Evolutionary conservation across 2,797 vertebrate genomes (phyloP), one percentile per base, ranked within the genome.

Genomic region (Sternotherus odoratus): DNA sequence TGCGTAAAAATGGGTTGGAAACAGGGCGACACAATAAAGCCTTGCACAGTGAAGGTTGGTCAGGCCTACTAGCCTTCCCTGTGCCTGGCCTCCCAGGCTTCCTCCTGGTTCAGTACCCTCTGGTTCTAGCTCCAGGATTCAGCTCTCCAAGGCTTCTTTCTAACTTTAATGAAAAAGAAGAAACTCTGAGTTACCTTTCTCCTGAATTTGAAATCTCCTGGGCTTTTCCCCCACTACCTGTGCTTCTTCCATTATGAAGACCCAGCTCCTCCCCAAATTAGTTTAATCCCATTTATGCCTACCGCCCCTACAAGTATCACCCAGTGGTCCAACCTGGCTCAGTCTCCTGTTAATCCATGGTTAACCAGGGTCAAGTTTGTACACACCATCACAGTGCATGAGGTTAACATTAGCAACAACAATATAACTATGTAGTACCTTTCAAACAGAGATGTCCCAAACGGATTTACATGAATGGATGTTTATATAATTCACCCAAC

Each of bases 391-490:
- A 57, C 56, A 63, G 57, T 63, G 50, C 8, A 79, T 13, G 24
- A 93, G 12, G 33, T 60, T 87, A 91, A 12, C 8, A 91, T 91
- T 95, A 93, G 79, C 86, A 74, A 79, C 57, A 72, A 33, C 26
- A 78, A 21, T 95, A 88, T n/a, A 23, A 74, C 2, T 80, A 30
- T 28, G 26, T 2, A 7, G 8, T n/a, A 8, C 13, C 16, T 90
- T 91, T 57, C 83, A 86, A 72, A 26, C 3, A 16, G 79, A 91
- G 95, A 5, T 23, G 85, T 94, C n/a, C 74, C 63, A 24, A 69
- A 82, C 88, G 12, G 17, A 51, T 90, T 88, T 81, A 66, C 5
- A 10, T 60, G 74, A 26, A 8, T 54, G 15, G 7, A 33, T 74
- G 7, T 28, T 15, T 74, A 9, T 88, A 56, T 56, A 12, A 63